Evolutionary conservation across 1,140 invertebrate species (phyloP), one percentile per base, ranked within the genome.

Genomic region (Drosophila lacertosa): DNA sequence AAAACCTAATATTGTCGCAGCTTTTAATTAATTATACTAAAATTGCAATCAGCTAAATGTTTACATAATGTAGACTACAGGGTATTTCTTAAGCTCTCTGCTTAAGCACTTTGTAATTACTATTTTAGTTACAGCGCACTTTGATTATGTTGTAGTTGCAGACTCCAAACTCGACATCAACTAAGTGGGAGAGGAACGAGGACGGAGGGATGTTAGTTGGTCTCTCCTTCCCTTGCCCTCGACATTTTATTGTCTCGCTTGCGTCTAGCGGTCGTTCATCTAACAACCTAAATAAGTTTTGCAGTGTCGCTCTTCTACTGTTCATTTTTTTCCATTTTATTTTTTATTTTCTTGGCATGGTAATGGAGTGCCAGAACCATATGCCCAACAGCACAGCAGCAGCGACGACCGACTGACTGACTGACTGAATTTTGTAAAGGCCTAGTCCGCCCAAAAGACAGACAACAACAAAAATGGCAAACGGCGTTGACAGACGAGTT

Each of bases 261-360:
- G 55, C 70, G 59, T 74, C 64, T 78, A 65, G 67, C 72, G 77
- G 77, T 76, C 77, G 77, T 80, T 80, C 77, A 80, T 76, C 77
- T 67, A 76, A 81, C 77, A 80, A 80, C 77, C 77, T 80, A 81
- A 80, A 80, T 81, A 80, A 79, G 76, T 79, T 74, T 79, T 58
- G 71, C 76, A n/a, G n/a, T 74, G 76, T 64, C 76, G 69, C 67
- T 53, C 67, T 53, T 35, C 54, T 50, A 15, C 24, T 66, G 54
- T 64, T 48, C 55, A 45, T 72, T 54, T 77, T 55, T 47, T 53
- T 51, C 54, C 75, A 22, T 48, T 51, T 55, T 15, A 1, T 7
- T 7, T 5, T 72, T 45, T 62, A 26, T 64, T 65, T 37, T 57
- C 50, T 48, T 63, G 63, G 16, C 53, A 71, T 71, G 55, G 72